Percentiles rank a stretch among this genome's conserved stretches.
These are phyloP conservation scores for Myodes glareolus DNA, from an alignment of 2,113 vertebrate genomes.

Conservation along the genomic window DNA sequence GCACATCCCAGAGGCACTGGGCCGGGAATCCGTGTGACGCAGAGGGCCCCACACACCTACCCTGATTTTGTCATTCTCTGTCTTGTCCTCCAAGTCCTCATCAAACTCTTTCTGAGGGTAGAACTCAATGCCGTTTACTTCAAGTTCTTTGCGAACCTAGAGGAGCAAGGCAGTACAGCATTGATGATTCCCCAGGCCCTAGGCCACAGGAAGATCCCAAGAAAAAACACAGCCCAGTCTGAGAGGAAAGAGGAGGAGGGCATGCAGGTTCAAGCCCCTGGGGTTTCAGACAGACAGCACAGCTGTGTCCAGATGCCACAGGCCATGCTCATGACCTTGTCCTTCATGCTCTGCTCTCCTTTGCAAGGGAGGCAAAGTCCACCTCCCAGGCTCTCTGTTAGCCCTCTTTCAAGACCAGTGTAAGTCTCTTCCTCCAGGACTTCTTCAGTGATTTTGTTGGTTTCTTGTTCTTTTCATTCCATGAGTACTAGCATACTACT, in stretches of 20 bases:
- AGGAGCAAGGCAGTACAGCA: constrained; percentile 39
- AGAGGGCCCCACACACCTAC: constrained; percentile 82
- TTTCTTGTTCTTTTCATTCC: neutral
- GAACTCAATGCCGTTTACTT: constrained; percentile 94
- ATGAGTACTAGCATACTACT: neutral
- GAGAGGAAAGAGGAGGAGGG: neutral
- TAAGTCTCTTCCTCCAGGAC: neutral
- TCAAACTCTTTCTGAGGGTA: constrained; percentile 99
- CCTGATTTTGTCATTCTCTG: constrained; percentile 98
- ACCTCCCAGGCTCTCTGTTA: neutral
- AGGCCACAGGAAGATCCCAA: neutral
- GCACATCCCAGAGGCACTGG: too few species aligned
- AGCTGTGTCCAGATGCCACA: neutral
- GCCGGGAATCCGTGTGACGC: too few species aligned
- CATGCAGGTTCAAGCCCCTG: neutral
- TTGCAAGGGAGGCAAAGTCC: neutral
- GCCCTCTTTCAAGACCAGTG: neutral
- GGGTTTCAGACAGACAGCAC: neutral
- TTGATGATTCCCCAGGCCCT: neutral
- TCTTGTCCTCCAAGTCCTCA: constrained; percentile 97
- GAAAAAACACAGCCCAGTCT: neutral
- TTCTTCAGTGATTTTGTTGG: neutral
- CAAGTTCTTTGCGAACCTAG: constrained; percentile 97
- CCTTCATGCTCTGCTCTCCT: neutral
- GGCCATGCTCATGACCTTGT: neutral